Percentiles rank a stretch among this genome's conserved stretches.
These are phyloP conservation scores for Alosa sapidissima DNA, from an alignment of 2,797 vertebrate genomes.

Conservation along the genomic window DNA sequence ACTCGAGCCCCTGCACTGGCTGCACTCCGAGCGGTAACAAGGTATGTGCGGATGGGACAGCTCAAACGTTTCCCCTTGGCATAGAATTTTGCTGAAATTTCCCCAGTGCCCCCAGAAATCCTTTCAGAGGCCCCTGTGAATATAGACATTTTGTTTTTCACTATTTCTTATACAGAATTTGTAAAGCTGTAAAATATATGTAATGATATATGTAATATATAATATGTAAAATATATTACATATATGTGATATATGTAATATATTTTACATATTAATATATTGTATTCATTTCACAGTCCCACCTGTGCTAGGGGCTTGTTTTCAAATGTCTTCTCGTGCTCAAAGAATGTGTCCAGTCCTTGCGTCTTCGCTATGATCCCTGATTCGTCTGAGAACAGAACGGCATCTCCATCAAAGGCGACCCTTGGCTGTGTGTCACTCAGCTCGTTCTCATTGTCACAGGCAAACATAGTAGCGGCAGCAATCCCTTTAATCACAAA, in stretches of 20 bases:
- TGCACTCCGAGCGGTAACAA: neutral
- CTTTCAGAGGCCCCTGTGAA: constrained; percentile 87
- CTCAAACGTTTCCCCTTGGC: constrained; percentile 82
- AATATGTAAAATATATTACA: too few species aligned
- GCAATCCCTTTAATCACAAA: constrained; percentile 80
- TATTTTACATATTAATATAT: too few species aligned
- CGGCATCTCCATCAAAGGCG: constrained; percentile 92
- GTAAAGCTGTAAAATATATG: too few species aligned
- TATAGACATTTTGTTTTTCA: neutral
- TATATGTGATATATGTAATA: too few species aligned
- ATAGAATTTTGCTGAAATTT: constrained; percentile 92
- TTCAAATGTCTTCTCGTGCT: constrained; percentile 83
- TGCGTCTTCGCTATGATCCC: constrained; percentile 85
- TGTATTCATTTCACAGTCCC: neutral
- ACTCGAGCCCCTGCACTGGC: neutral
- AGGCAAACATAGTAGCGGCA: constrained; percentile 87
- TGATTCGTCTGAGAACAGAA: constrained; percentile 92
- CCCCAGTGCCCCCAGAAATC: constrained; percentile 91
- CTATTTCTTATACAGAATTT: too few species aligned
- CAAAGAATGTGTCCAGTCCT: constrained; percentile 85
- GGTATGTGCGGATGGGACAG: constrained; percentile 88
- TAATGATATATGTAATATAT: too few species aligned
- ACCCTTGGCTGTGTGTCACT: constrained; percentile 85
- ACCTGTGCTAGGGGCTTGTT: constrained; percentile 91
- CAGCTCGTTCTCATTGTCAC: constrained; percentile 68